Conservation (phyloP, 1,140 invertebrate species). For the Psix sp. region DNA sequence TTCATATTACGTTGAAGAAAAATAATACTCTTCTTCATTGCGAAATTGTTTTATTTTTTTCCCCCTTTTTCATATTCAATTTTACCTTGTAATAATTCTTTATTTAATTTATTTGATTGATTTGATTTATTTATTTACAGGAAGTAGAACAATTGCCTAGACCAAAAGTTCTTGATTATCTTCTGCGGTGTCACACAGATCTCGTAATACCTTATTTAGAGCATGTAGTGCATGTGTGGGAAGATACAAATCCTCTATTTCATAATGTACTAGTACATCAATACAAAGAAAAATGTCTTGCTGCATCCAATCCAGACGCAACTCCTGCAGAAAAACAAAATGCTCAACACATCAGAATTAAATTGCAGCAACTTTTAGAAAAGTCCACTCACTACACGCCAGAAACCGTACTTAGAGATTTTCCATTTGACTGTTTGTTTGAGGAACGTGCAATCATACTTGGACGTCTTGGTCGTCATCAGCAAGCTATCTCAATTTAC, state of each 20-base stretch:
- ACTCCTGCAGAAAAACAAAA: constrained; percentile 80
- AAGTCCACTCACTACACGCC: constrained; percentile 90
- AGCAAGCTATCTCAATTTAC: constrained; percentile 95
- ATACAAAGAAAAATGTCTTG: constrained; percentile 84
- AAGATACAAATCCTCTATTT: constrained; percentile 89
- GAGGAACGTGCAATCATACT: constrained; percentile 96
- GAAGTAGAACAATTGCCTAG: constrained; percentile 93
- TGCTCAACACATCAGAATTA: constrained; percentile 82
- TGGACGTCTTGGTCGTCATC: constrained; percentile 90
- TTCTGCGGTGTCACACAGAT: constrained; percentile 87
- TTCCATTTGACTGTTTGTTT: constrained; percentile 90
- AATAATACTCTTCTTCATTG: not conserved
- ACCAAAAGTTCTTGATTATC: constrained; percentile 91
- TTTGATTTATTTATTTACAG: constrained; percentile 62
- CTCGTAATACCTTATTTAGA: constrained; percentile 95
- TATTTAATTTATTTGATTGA: constrained; percentile 1
- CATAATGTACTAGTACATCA: constrained; percentile 94
- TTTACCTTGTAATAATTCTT: not conserved
- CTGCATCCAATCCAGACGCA: constrained; percentile 78
- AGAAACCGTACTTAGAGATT: constrained; percentile 91
- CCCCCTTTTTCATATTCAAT: not conserved
- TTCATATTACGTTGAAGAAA: no score
- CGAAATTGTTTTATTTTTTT: not conserved
- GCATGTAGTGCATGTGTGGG: constrained; percentile 93
- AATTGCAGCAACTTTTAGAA: constrained; percentile 90